Conservation (phyloP, 2,113 vertebrate genomes). For the Chloroceryle aenea region DNA sequence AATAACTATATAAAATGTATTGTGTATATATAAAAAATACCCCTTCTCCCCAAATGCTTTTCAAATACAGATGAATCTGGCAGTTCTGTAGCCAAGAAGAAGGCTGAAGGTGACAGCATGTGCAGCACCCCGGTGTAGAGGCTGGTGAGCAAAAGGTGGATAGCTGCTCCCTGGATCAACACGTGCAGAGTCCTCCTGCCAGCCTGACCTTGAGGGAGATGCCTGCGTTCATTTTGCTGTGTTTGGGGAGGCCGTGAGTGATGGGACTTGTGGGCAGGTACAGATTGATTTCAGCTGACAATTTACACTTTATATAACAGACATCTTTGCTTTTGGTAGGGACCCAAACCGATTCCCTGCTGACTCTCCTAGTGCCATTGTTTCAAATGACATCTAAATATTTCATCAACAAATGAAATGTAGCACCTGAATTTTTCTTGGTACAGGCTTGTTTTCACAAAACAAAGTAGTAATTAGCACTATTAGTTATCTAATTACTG, state of each 20-base stretch:
- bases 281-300: background rate
- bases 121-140: background rate
- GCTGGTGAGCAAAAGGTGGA: fast-evolving
- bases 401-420: background rate
- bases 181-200: fast-evolving
- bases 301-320: background rate
- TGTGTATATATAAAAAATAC: background rate
- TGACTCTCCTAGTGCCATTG: fast-evolving
- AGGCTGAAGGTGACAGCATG: background rate
- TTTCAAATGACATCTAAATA: background rate
- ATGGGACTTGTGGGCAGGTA: fast-evolving
- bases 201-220: background rate
- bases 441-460: background rate
- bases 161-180: background rate
- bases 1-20: background rate
- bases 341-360: background rate
- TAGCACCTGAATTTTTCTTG: background rate
- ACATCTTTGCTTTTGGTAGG: background rate
- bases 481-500: background rate
- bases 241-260: fast-evolving
- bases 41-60: background rate
- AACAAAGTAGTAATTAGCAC: background rate
- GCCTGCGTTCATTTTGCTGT: too few relatives aligned
- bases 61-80: fast-evolving
- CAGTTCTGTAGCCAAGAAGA: background rate